Evolutionary conservation across 2,113 vertebrate genomes (phyloP).

Genomic region (Odocoileus virginianus): DNA sequence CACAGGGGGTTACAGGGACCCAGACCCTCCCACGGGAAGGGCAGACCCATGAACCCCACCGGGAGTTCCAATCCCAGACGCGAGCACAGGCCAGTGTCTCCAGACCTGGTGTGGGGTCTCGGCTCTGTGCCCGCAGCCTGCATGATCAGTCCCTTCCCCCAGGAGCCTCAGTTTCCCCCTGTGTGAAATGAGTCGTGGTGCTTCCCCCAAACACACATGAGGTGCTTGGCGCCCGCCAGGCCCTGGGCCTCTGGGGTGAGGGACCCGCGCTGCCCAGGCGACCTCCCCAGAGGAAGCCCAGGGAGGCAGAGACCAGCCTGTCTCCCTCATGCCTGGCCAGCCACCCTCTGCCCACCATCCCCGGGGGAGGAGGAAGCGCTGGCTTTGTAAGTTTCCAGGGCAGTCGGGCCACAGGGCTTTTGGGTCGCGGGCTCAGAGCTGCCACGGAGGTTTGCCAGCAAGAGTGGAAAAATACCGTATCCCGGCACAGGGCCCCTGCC

Average conservation of each 20-base stretch:
- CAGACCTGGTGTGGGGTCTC: neutral
- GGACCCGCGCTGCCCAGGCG: neutral
- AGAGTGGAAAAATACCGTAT: slow-evolving; percentile 46
- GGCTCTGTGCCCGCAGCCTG: neutral
- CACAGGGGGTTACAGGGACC: neutral
- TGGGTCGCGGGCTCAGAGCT: neutral
- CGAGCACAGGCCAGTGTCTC: neutral
- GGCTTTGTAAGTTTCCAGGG: neutral
- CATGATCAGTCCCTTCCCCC: neutral
- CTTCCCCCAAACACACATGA: neutral
- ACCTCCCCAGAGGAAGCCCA: neutral
- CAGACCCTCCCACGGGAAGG: neutral
- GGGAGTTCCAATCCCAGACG: accelerated
- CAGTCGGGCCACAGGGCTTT: neutral
- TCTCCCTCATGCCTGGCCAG: neutral
- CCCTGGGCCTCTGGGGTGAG: neutral
- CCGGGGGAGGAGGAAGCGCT: neutral
- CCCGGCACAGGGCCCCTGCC: slow-evolving; percentile 31
- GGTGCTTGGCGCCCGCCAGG: neutral
- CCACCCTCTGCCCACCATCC: neutral
- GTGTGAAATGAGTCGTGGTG: neutral
- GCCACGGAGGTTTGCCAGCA: neutral
- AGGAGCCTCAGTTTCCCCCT: neutral
- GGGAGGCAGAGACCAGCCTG: neutral
- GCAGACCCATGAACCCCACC: neutral